Evolutionary conservation across 1,140 invertebrate species (phyloP).

Genomic region (Rhagoletis pomonella): DNA sequence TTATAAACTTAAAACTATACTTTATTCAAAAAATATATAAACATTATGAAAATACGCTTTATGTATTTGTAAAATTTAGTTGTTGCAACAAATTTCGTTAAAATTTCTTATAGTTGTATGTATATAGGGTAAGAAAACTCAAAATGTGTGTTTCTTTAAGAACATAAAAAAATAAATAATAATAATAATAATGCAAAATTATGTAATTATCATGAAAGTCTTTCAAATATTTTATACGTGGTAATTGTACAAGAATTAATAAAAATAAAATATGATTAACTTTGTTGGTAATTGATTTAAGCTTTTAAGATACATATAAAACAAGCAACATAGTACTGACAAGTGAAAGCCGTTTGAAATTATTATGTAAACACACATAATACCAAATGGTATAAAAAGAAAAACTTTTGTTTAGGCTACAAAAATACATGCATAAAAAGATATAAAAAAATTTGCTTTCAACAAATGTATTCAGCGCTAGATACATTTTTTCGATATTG

Average conservation of each 20-base stretch:
- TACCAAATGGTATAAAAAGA: too few relatives aligned
- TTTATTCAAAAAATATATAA: neutral
- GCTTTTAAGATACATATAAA: conserved; percentile 6
- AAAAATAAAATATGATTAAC: neutral
- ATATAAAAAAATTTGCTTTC: neutral
- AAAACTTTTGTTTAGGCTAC: too few relatives aligned
- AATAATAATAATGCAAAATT: neutral
- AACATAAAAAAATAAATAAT: conserved; percentile 9
- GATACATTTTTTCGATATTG: neutral
- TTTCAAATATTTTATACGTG: neutral
- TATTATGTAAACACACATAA: too few relatives aligned
- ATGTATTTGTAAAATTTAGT: conserved; percentile 53
- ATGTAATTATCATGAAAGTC: neutral
- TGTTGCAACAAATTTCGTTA: conserved; percentile 51
- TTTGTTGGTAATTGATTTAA: conserved; percentile 24
- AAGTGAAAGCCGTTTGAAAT: neutral
- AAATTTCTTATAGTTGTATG: neutral
- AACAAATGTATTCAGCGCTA: neutral
- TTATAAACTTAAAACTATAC: neutral
- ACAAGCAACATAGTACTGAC: neutral
- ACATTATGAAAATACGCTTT: conserved; percentile 51
- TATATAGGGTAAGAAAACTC: neutral
- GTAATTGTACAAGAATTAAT: conserved; percentile 1
- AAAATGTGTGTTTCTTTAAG: conserved; percentile 16
- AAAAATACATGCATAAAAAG: too few relatives aligned